Evolutionary conservation across 2,797 vertebrate genomes (phyloP).

Genomic region (Tinamus major): DNA sequence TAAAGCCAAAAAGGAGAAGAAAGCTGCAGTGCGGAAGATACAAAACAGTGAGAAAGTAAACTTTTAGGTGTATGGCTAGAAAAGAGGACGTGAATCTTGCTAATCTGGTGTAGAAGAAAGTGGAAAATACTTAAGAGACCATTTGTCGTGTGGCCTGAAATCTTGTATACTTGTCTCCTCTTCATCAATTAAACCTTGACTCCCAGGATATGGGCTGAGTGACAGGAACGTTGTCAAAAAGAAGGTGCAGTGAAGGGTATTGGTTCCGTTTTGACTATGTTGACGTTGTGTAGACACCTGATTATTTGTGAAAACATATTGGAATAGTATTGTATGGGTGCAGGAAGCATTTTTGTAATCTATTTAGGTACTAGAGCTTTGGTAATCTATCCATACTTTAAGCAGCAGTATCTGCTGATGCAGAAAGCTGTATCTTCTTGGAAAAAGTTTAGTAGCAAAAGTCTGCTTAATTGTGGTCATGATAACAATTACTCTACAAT

Average conservation of each 20-base stretch:
- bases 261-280: not conserved
- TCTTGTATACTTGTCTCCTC: not conserved
- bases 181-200: not conserved
- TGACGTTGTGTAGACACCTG: not conserved
- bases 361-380: not conserved
- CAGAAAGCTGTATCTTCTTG: not conserved
- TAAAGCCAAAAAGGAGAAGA: not conserved
- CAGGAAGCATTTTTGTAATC: not conserved
- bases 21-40: not conserved
- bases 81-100: not conserved
- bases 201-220: not conserved
- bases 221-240: not conserved
- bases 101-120: not conserved
- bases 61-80: not conserved
- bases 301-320: not conserved
- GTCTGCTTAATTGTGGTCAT: not conserved
- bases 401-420: not conserved
- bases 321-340: not conserved
- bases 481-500: not conserved
- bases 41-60: not conserved
- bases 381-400: not conserved
- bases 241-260: not conserved
- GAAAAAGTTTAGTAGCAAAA: conserved; percentile 4
- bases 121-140: not conserved
- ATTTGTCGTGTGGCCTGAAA: not conserved